Evolutionary conservation across 2,797 vertebrate species (phyloP).

Genomic region (Parauchenoglanis punctatus): DNA sequence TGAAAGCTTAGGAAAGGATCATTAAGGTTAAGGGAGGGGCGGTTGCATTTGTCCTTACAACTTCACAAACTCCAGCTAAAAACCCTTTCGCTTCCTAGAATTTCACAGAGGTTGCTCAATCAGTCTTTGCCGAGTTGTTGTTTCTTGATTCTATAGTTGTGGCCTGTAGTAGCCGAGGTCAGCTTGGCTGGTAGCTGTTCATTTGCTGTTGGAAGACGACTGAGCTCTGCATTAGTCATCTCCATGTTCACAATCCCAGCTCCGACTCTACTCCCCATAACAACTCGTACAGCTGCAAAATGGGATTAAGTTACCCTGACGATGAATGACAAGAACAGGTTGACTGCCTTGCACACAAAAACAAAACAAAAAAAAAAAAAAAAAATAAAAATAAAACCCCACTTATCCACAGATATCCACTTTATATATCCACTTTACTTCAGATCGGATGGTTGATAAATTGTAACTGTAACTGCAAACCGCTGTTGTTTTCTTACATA

Average conservation of each 20-base stretch:
- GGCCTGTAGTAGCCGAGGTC: conserved; percentile 5
- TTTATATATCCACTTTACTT: conserved; percentile 56
- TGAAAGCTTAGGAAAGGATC: background rate
- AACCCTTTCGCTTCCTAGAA: background rate
- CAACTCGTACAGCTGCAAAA: conserved; percentile 80
- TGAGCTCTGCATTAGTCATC: conserved; percentile 47
- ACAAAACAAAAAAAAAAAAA: conserved; percentile 53
- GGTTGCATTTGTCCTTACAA: background rate
- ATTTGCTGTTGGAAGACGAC: conserved; percentile 20
- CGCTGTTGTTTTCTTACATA: conserved; percentile 17
- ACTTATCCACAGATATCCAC: conserved; percentile 5
- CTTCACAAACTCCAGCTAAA: background rate
- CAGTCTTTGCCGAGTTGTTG: conserved; percentile 14
- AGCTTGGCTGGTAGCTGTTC: conserved; percentile 14
- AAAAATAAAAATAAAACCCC: conserved; percentile 67
- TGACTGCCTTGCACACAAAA: conserved; percentile 59
- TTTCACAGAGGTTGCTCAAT: conserved; percentile 46
- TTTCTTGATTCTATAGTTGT: conserved; percentile 31
- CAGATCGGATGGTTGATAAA: conserved; percentile 29
- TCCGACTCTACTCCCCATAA: conserved; percentile 61
- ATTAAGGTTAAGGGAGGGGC: background rate
- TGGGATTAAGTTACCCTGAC: conserved; percentile 79
- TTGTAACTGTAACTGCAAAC: background rate
- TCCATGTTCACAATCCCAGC: conserved; percentile 54
- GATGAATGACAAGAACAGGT: conserved; percentile 87